phyloP scores from a whole-genome alignment of 2,888 invertebrate genomes.

The Tipula confusa region DNA sequence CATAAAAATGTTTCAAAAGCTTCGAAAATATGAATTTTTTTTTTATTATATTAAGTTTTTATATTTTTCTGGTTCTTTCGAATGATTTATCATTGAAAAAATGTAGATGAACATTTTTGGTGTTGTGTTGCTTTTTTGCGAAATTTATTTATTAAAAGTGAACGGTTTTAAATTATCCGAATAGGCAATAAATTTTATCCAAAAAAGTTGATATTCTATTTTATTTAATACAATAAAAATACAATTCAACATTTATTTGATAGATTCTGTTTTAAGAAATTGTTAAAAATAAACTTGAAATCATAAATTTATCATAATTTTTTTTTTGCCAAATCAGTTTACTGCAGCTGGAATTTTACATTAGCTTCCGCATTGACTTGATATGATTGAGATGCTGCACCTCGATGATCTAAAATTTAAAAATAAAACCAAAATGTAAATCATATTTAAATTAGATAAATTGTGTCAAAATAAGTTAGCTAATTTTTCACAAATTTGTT shows the following conservation, averaged over 20 bases:
- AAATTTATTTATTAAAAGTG: constrained; percentile 3
- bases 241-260: not conserved
- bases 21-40: not conserved
- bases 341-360: not conserved
- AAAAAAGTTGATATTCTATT: not conserved
- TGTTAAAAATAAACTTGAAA: not conserved
- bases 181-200: not conserved
- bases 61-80: not conserved
- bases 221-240: constrained; percentile 3
- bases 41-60: too few relatives aligned
- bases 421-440: too few relatives aligned
- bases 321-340: not conserved
- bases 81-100: constrained; percentile 4
- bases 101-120: not conserved
- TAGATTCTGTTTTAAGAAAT: constrained; percentile 25
- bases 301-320: not conserved
- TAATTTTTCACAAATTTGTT: too few relatives aligned
- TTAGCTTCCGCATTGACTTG: not conserved
- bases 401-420: not conserved
- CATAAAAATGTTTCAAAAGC: not conserved
- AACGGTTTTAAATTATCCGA: constrained; percentile 20
- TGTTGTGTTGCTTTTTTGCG: not conserved
- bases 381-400: not conserved
- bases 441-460: too few relatives aligned
- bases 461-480: too few relatives aligned